phyloP scores from a whole-genome alignment of 2,888 invertebrate genomes.

The Catocala sponsa region DNA sequence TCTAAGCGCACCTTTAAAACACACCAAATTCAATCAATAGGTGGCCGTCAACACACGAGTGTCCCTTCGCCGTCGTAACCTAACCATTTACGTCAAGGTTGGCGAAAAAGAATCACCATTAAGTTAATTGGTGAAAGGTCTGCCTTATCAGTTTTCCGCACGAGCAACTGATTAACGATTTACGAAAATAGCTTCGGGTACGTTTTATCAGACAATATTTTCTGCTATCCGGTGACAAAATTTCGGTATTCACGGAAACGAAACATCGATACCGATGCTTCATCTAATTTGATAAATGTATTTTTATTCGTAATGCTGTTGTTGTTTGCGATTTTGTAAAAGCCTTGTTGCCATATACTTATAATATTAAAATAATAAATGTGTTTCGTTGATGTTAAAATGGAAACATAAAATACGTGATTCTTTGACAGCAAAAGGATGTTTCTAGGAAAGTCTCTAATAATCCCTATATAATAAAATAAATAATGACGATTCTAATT shows the following conservation, averaged over 20 bases:
- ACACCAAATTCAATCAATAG: slow-evolving; percentile 54
- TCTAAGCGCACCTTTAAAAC: slow-evolving; percentile 1
- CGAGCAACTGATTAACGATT: slow-evolving; percentile 82
- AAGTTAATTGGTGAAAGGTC: slow-evolving; percentile 83
- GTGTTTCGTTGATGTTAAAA: too few species aligned
- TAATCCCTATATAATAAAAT: too few species aligned
- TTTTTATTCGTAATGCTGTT: slow-evolving; percentile 21
- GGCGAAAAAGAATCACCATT: slow-evolving; percentile 80
- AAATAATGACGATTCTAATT: too few species aligned
- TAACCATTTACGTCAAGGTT: slow-evolving; percentile 62
- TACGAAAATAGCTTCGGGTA: slow-evolving; percentile 75
- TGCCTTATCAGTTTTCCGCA: slow-evolving; percentile 83
- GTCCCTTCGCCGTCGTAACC: slow-evolving; percentile 48
- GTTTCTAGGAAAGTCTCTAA: too few species aligned
- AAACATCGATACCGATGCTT: slow-evolving; percentile 20
- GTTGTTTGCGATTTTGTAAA: slow-evolving; percentile 14
- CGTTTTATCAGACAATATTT: slow-evolving; percentile 67
- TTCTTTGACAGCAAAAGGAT: too few species aligned
- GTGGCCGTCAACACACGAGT: slow-evolving; percentile 50
- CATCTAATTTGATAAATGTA: slow-evolving; percentile 40
- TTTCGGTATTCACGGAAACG: slow-evolving; percentile 33
- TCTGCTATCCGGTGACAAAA: slow-evolving; percentile 36
- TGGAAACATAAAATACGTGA: too few species aligned
- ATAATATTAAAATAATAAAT: too few species aligned
- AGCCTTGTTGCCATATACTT: too few species aligned